Conservation (phyloP, 92 coral and sea anemone genomes). For the Bergia puertoricense region DNA sequence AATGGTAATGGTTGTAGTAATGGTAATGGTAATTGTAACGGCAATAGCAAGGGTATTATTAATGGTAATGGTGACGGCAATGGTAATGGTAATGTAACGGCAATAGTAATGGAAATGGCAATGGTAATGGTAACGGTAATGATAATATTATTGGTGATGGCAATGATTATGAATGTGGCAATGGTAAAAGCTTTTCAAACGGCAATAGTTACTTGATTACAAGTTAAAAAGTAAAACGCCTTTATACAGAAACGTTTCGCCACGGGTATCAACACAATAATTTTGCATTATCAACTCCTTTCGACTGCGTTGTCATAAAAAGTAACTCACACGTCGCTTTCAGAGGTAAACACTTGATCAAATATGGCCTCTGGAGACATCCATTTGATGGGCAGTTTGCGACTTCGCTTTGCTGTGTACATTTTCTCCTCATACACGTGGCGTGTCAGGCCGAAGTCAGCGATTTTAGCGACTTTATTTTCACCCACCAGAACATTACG, state of each 20-base stretch:
- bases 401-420: conserved; percentile 64
- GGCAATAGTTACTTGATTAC: neutral
- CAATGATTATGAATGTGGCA: neutral
- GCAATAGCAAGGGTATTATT: neutral
- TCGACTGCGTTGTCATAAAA: too few relatives aligned
- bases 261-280: neutral
- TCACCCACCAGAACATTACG: conserved; percentile 83
- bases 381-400: conserved; percentile 77
- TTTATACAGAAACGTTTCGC: neutral
- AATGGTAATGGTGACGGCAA: neutral
- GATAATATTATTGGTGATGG: neutral
- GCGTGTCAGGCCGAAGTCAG: conserved; percentile 81
- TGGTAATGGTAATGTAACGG: neutral
- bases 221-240: neutral
- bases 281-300: too few relatives aligned
- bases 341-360: conserved; percentile 68
- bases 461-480: conserved; percentile 73
- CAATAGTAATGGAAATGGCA: neutral
- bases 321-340: conserved; percentile 75
- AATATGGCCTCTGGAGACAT: conserved; percentile 89
- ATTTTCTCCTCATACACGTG: conserved; percentile 71
- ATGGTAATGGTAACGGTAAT: neutral
- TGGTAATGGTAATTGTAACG: neutral
- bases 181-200: neutral
- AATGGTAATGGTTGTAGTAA: neutral